A percentile compares a stretch with the other conserved stretches of the same genome.
Evolutionary conservation across 2,888 invertebrate genomes (phyloP).

Genomic region (Acanthococcus lagerstroemiae): DNA sequence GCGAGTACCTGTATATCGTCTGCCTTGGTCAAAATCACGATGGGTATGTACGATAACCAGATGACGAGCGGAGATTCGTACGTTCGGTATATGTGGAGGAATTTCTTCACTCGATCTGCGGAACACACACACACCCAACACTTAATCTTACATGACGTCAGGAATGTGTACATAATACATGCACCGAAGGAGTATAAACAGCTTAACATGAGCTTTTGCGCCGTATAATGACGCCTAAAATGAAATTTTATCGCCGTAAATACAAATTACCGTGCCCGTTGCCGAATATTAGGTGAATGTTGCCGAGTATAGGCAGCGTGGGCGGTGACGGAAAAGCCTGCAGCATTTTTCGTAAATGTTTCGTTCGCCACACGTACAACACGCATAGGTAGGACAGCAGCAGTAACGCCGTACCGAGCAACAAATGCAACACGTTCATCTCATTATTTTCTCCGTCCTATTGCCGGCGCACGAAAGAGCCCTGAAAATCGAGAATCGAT

Average conservation of each 20-base stretch:
- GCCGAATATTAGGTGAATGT: slow-evolving; percentile 16
- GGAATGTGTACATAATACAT: not conserved
- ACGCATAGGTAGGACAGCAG: not conserved
- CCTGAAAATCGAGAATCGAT: not conserved
- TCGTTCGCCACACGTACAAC: not conserved
- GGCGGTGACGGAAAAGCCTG: slow-evolving; percentile 16
- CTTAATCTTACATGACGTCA: not conserved
- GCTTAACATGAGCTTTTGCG: not conserved
- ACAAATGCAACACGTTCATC: not conserved
- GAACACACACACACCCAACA: not conserved
- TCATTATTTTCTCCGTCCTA: not conserved
- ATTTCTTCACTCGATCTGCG: slow-evolving; percentile 19
- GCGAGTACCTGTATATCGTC: slow-evolving; percentile 15
- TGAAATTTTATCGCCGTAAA: no score
- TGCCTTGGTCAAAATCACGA: slow-evolving; percentile 7
- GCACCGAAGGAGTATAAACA: no score
- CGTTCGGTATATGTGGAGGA: not conserved
- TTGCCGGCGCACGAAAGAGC: no score
- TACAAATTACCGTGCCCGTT: slow-evolving; percentile 9
- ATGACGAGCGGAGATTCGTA: slow-evolving; percentile 18
- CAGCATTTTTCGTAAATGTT: not conserved
- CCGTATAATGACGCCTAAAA: no score
- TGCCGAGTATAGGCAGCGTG: slow-evolving; percentile 16
- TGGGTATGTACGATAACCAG: slow-evolving; percentile 11
- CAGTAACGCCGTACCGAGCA: not conserved